phyloP scores from a whole-genome alignment of 2,888 invertebrate genomes.

The Candidula unifasciata region DNA sequence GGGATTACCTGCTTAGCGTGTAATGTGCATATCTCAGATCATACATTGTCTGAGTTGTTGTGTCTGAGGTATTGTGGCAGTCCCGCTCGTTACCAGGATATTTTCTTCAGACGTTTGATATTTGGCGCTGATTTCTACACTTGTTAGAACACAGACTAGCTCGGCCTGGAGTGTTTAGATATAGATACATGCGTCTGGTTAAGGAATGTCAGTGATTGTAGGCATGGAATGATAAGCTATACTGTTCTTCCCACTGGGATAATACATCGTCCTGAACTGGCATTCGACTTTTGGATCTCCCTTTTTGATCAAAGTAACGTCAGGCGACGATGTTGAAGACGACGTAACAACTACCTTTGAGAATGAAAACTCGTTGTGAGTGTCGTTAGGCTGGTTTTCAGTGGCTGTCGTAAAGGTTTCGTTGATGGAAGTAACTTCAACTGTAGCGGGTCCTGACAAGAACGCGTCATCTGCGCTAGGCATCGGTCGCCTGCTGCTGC shows the following conservation, averaged over 20 bases:
- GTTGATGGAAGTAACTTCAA: constrained; percentile 35
- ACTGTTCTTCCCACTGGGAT: constrained; percentile 7
- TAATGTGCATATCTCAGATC: no score
- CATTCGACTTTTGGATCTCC: background rate
- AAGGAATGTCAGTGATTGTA: constrained; percentile 32
- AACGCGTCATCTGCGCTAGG: background rate
- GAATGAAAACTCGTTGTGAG: background rate
- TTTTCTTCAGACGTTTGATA: no score
- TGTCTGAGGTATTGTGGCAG: no score
- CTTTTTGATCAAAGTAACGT: constrained; percentile 8
- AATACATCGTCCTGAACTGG: constrained; percentile 20
- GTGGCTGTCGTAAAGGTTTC: background rate
- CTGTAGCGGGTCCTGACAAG: constrained; percentile 23
- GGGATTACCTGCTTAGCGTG: no score
- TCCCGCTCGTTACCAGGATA: no score
- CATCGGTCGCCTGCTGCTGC: background rate
- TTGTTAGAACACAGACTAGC: no score
- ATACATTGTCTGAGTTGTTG: no score
- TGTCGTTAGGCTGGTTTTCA: background rate
- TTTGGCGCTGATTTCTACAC: no score
- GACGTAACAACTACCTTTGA: background rate
- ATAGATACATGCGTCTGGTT: no score
- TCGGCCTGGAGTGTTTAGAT: no score
- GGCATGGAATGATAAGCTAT: constrained; percentile 44
- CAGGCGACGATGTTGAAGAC: constrained; percentile 29